phyloP scores from a whole-genome alignment of 2,797 vertebrate species.

The Leptoclinus maculatus region DNA sequence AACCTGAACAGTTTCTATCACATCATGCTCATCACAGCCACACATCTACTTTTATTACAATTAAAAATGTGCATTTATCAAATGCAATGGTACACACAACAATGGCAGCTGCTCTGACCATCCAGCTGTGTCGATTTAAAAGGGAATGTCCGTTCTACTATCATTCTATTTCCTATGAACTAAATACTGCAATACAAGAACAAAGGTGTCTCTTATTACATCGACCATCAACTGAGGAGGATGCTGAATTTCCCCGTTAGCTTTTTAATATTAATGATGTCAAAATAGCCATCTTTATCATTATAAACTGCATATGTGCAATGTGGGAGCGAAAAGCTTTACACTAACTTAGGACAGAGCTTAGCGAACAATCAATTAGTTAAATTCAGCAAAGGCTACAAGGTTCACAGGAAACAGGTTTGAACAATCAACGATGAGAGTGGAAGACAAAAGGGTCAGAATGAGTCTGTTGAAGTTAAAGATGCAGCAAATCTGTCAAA shows the following conservation, averaged over 20 bases:
- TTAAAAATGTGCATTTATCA: too few relatives aligned
- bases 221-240: neutral
- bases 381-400: slow-evolving; percentile 8
- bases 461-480: slow-evolving; percentile 25
- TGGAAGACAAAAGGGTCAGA: slow-evolving; percentile 30
- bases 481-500: neutral
- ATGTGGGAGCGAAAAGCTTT: neutral
- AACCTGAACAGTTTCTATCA: too few relatives aligned
- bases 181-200: neutral
- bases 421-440: slow-evolving; percentile 35
- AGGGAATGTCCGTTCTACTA: neutral
- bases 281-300: neutral
- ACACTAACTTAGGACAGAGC: neutral
- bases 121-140: too few relatives aligned
- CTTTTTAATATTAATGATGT: neutral
- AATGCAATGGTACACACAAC: too few relatives aligned
- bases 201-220: neutral
- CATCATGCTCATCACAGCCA: too few relatives aligned
- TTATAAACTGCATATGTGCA: neutral
- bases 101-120: too few relatives aligned
- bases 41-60: too few relatives aligned
- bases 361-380: slow-evolving; percentile 20
- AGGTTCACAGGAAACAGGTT: slow-evolving; percentile 35
- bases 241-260: neutral
- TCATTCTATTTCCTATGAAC: neutral